Percentiles rank a stretch among this genome's conserved stretches.
Conservation (phyloP, 2,113 vertebrate genomes). For the Ifrita kowaldi region DNA sequence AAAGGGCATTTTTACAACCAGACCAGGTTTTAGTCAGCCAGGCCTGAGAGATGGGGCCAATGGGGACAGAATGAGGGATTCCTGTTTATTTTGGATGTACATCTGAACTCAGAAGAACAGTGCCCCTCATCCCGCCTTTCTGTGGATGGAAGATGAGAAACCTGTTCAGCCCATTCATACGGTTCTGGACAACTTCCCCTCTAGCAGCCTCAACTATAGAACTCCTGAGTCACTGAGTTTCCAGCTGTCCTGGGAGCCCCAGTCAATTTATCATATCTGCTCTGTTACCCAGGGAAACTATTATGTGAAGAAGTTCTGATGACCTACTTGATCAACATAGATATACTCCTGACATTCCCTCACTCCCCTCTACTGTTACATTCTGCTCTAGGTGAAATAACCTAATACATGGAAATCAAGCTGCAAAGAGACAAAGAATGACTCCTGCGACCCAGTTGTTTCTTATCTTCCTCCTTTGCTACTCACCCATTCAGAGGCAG, state of each 20-base stretch:
- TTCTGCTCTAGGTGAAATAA: neutral
- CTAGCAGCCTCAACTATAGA: rapidly evolving
- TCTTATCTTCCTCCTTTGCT: neutral
- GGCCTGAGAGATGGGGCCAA: neutral
- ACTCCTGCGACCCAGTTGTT: neutral
- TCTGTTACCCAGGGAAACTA: neutral
- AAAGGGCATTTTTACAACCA: neutral
- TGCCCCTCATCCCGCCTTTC: neutral
- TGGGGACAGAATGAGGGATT: neutral
- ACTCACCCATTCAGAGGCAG: neutral
- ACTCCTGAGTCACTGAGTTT: neutral
- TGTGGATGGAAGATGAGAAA: neutral
- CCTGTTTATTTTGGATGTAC: neutral
- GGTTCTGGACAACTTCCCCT: neutral
- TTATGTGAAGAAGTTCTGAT: neutral
- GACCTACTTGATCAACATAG: neutral
- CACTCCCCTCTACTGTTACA: neutral
- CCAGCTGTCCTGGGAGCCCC: neutral
- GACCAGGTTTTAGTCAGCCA: neutral
- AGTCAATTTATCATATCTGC: neutral
- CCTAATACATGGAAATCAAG: neutral
- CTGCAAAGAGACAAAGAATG: neutral
- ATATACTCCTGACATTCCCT: neutral
- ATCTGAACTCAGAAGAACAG: neutral
- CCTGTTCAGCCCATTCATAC: neutral